Conservation (phyloP, 2,113 vertebrate genomes). For the Phocoena phocoena region DNA sequence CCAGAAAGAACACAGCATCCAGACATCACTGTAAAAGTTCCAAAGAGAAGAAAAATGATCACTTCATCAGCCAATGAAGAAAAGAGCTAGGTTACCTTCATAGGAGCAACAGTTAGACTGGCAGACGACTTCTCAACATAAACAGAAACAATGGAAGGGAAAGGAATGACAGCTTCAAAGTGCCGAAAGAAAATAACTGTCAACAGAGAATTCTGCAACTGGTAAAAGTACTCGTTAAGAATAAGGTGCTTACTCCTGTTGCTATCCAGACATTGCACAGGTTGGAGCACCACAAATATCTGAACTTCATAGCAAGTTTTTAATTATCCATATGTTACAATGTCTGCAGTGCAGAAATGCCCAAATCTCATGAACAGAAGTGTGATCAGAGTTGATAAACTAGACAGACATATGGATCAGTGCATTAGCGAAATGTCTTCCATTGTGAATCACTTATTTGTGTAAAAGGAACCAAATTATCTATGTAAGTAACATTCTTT, state of each 20-base stretch:
- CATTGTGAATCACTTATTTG: constrained; percentile 92
- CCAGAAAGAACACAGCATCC: neutral
- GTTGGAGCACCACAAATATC: constrained; percentile 67
- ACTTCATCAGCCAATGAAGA: neutral
- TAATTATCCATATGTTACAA: constrained; percentile 91
- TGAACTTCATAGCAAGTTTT: constrained; percentile 80
- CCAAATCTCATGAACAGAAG: constrained; percentile 92
- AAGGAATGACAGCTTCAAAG: neutral
- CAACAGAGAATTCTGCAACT: neutral
- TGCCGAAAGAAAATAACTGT: neutral
- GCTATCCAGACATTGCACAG: neutral
- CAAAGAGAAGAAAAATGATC: neutral
- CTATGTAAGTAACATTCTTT: constrained; percentile 90
- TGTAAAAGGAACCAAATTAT: constrained; percentile 87
- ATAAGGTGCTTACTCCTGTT: neutral
- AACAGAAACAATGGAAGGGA: neutral
- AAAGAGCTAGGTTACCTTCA: neutral
- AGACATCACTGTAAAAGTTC: neutral
- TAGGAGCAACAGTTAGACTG: neutral
- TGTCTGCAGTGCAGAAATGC: constrained; percentile 92
- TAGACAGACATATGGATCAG: constrained; percentile 88
- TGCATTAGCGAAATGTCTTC: constrained; percentile 90
- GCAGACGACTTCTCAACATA: neutral
- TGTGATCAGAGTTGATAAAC: constrained; percentile 89
- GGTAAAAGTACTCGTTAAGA: neutral